These are phyloP conservation scores for Saccostrea cuccullata DNA, from an alignment of 1,140 invertebrate genomes.

Conservation along the genomic window DNA sequence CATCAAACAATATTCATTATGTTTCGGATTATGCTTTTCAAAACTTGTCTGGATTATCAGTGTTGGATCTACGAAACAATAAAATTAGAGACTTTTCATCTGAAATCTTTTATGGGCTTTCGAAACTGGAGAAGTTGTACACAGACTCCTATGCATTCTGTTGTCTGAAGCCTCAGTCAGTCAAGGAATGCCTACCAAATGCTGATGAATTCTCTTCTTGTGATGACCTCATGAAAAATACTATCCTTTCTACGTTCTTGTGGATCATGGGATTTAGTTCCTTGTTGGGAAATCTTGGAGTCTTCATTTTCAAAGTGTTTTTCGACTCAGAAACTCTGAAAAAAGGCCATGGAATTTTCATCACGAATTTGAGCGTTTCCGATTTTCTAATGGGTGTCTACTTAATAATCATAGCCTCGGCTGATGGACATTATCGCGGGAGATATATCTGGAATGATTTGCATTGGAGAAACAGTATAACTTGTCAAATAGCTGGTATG, in stretches of 20 bases:
- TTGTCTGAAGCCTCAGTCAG: slow-evolving; percentile 54
- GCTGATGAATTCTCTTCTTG: slow-evolving; percentile 64
- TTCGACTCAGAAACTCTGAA: slow-evolving; percentile 48
- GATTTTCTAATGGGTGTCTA: slow-evolving; percentile 75
- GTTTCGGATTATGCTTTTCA: slow-evolving; percentile 50
- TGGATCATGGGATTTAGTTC: slow-evolving; percentile 64
- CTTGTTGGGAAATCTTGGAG: slow-evolving; percentile 60
- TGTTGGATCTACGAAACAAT: slow-evolving; percentile 54
- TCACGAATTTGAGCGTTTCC: slow-evolving; percentile 67
- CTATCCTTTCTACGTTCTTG: slow-evolving; percentile 58
- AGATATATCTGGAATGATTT: slow-evolving; percentile 65
- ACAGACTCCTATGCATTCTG: slow-evolving; percentile 63
- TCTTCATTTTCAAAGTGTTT: slow-evolving; percentile 56
- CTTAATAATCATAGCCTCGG: slow-evolving; percentile 69
- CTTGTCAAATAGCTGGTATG: slow-evolving; percentile 68
- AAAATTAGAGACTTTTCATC: slow-evolving; percentile 49
- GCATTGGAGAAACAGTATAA: slow-evolving; percentile 61
- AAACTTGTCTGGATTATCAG: slow-evolving; percentile 30
- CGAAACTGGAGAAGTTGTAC: slow-evolving; percentile 41
- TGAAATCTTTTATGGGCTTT: slow-evolving; percentile 55
- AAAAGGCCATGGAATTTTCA: slow-evolving; percentile 62
- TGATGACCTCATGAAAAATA: slow-evolving; percentile 59
- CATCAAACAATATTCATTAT: slow-evolving; percentile 39
- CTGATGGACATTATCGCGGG: slow-evolving; percentile 67
- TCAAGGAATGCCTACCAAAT: slow-evolving; percentile 60